Percentiles rank a stretch among this genome's conserved stretches.
phyloP scores from a whole-genome alignment of 1,140 invertebrate genomes.

The Spodoptera frugiperda region DNA sequence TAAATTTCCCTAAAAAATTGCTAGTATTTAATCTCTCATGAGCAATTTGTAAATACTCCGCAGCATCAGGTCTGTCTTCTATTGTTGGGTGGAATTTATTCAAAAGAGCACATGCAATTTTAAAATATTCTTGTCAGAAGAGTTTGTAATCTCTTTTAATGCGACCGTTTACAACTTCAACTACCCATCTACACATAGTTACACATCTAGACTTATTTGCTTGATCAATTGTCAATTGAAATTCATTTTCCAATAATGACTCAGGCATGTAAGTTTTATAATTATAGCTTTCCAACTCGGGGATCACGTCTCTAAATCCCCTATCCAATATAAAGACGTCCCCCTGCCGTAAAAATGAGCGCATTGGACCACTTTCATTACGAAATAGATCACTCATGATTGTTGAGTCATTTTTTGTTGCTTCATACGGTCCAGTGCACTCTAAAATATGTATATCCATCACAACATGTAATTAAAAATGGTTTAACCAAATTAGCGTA shows the following conservation, averaged over 20 bases:
- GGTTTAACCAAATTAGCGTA: constrained; percentile 35
- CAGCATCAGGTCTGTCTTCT: background rate
- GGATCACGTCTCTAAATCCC: constrained; percentile 20
- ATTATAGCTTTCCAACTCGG: background rate
- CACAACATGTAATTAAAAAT: constrained; percentile 38
- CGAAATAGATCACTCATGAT: constrained; percentile 19
- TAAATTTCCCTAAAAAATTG: background rate
- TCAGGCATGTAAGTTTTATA: background rate
- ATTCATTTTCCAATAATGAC: background rate
- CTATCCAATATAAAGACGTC: constrained; percentile 39
- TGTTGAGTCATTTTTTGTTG: constrained; percentile 33
- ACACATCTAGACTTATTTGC: background rate
- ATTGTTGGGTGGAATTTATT: constrained; percentile 15
- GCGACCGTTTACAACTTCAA: background rate
- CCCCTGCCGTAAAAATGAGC: too few relatives aligned
- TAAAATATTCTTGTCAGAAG: constrained; percentile 18
- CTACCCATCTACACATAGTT: background rate
- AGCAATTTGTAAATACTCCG: background rate
- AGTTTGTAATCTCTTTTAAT: background rate
- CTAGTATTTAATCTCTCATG: background rate
- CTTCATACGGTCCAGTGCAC: constrained; percentile 32
- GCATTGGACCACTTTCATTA: constrained; percentile 1
- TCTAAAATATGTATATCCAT: constrained; percentile 46
- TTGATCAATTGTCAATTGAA: background rate
- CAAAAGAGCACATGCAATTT: background rate